Conservation (phyloP, 2,113 vertebrate genomes). For the Engraulis encrasicolus region DNA sequence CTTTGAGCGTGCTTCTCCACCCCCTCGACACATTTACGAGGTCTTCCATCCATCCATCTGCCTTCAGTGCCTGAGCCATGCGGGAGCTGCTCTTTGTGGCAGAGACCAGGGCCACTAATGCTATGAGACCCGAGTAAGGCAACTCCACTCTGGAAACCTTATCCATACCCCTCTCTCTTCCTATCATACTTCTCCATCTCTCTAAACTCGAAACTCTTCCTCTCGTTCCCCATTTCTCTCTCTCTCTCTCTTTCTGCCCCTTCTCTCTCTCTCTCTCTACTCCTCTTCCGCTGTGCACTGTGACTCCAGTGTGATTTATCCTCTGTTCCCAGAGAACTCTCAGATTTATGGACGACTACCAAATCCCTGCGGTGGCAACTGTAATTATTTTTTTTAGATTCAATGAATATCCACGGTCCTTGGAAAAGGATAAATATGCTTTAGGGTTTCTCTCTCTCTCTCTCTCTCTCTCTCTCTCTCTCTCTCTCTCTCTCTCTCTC, state of each 20-base stretch:
- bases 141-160: too few relatives aligned
- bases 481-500: too few relatives aligned
- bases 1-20: background rate
- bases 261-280: too few relatives aligned
- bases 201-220: too few relatives aligned
- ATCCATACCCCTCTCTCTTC: too few relatives aligned
- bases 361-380: conserved; percentile 1
- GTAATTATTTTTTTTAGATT: conserved; percentile 48
- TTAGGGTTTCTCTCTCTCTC: conserved; percentile 4
- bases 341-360: conserved; percentile 31
- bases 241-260: too few relatives aligned
- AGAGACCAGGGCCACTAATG: background rate
- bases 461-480: too few relatives aligned
- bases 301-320: conserved; percentile 41
- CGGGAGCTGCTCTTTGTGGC: background rate
- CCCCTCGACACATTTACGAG: conserved; percentile 54
- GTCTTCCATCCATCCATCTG: conserved; percentile 6
- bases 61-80: too few relatives aligned
- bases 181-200: too few relatives aligned
- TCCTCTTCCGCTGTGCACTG: conserved; percentile 33
- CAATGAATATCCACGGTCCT: conserved; percentile 32
- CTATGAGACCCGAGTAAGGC: too few relatives aligned
- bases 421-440: conserved; percentile 41
- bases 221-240: too few relatives aligned
- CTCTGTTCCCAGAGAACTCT: conserved; percentile 19